Conservation (phyloP, 1,140 invertebrate genomes). For the Trachymyrmex septentrionalis region DNA sequence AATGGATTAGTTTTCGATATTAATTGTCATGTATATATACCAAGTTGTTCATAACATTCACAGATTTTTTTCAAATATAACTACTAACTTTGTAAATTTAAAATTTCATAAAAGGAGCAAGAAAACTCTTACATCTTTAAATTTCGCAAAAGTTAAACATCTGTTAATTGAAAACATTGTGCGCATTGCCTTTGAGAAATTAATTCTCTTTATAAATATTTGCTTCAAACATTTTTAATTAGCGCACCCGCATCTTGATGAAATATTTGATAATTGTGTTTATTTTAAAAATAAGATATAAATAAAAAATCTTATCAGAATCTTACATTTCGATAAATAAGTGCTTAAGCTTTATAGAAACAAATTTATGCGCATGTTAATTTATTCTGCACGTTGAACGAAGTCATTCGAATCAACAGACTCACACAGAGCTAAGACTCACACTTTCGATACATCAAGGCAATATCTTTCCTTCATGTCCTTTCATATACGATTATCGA, state of each 20-base stretch:
- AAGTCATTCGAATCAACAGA: not conserved
- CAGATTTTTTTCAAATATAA: not conserved
- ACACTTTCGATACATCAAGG: constrained; percentile 43
- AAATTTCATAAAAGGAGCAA: not conserved
- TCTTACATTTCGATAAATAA: not conserved
- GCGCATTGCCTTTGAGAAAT: not conserved
- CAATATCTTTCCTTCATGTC: constrained; percentile 69
- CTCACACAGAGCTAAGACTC: not conserved
- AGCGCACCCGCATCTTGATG: not conserved
- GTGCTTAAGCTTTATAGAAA: not conserved
- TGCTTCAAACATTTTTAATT: not conserved
- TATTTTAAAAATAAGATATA: not conserved
- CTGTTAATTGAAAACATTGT: not conserved
- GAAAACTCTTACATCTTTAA: not conserved
- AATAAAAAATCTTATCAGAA: not conserved
- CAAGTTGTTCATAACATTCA: no score
- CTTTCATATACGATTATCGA: constrained; percentile 72
- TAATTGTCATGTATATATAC: not conserved
- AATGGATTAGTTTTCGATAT: not conserved
- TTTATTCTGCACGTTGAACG: not conserved
- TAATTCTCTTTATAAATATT: not conserved
- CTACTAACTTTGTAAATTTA: not conserved
- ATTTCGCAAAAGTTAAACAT: not conserved
- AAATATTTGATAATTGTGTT: constrained; percentile 3
- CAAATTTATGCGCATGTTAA: not conserved